phyloP scores from a whole-genome alignment of 2,888 invertebrate genomes.

The Archips xylosteana region DNA sequence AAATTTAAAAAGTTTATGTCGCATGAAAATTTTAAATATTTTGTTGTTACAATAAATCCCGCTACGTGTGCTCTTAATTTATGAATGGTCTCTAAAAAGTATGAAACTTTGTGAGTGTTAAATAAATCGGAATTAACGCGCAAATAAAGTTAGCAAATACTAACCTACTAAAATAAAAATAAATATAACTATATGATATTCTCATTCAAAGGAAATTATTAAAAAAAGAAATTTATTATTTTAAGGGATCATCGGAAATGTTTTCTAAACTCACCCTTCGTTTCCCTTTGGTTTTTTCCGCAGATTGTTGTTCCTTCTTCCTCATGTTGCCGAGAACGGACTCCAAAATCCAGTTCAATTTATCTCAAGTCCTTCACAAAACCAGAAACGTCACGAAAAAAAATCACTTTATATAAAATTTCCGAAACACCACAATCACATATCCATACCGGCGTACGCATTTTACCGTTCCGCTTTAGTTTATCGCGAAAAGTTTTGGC shows the following conservation, averaged over 20 bases:
- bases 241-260: neutral
- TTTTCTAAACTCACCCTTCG: slow-evolving; percentile 67
- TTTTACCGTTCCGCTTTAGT: slow-evolving; percentile 18
- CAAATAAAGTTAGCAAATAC: too few species aligned
- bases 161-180: too few species aligned
- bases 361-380: slow-evolving; percentile 24
- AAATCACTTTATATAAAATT: slow-evolving; percentile 27
- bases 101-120: too few species aligned
- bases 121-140: too few species aligned
- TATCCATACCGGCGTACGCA: slow-evolving; percentile 33
- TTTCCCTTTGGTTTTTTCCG: slow-evolving; percentile 73
- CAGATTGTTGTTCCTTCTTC: slow-evolving; percentile 62
- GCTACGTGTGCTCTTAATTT: too few species aligned
- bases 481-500: slow-evolving; percentile 13
- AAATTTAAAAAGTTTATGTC: too few species aligned
- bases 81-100: too few species aligned
- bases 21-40: too few species aligned
- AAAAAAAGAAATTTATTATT: neutral
- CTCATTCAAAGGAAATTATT: too few species aligned
- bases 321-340: slow-evolving; percentile 54
- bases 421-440: slow-evolving; percentile 38
- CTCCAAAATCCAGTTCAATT: slow-evolving; percentile 34
- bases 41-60: too few species aligned
- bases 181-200: too few species aligned
- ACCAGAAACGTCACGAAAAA: slow-evolving; percentile 26